These are phyloP conservation scores for Champsocephalus gunnari DNA, from an alignment of 2,797 vertebrate species.

Conservation along the genomic window DNA sequence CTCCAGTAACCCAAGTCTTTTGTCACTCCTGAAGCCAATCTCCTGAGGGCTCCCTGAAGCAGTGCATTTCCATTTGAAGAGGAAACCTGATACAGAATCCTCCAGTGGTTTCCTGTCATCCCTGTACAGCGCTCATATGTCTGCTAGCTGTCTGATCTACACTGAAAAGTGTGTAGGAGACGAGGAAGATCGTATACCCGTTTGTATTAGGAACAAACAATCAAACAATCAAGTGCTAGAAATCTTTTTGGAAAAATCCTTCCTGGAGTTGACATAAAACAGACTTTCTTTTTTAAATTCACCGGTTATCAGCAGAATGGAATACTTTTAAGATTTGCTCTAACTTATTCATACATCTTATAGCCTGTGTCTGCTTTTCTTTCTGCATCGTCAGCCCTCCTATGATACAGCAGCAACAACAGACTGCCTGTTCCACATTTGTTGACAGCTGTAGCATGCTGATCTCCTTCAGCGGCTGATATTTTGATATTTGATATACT, in stretches of 20 bases:
- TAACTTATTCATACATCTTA: not conserved
- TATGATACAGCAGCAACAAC: not conserved
- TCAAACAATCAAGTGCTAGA: not conserved
- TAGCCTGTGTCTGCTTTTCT: not conserved
- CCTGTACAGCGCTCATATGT: not conserved
- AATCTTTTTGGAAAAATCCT: not conserved
- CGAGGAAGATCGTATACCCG: too few species aligned
- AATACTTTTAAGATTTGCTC: not conserved
- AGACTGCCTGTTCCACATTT: slow-evolving; percentile 1
- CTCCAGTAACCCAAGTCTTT: not conserved
- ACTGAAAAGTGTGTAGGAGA: too few species aligned
- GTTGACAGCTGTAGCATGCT: slow-evolving; percentile 27
- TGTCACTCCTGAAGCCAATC: not conserved
- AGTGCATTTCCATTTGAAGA: slow-evolving; percentile 1
- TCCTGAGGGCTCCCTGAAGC: not conserved
- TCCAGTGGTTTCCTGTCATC: slow-evolving; percentile 14
- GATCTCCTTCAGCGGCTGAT: slow-evolving; percentile 14
- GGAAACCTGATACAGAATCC: slow-evolving; percentile 3
- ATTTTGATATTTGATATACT: too few species aligned
- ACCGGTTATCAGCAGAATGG: not conserved
- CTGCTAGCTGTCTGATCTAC: not conserved
- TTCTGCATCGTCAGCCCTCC: slow-evolving; percentile 6
- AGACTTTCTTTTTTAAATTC: not conserved
- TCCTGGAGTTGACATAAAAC: not conserved
- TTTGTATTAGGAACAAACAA: not conserved